phyloP scores from a whole-genome alignment of 1,140 invertebrate genomes.

The Drosophila miranda region DNA sequence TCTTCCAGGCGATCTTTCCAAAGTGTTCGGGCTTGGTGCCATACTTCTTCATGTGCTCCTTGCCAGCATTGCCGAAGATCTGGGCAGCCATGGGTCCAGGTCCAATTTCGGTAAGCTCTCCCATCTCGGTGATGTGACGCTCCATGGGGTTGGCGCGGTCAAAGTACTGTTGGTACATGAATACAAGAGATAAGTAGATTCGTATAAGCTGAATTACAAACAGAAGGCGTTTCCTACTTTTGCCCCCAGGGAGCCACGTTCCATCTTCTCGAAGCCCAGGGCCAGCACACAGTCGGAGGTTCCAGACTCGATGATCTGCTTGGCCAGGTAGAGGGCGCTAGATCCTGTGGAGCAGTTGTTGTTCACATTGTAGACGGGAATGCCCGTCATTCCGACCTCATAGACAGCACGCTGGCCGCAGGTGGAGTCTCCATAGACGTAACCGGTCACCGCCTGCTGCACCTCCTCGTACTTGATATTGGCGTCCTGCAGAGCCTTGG shows the following conservation, averaged over 20 bases:
- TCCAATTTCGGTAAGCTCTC: slow-evolving; percentile 90
- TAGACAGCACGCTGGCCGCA: slow-evolving; percentile 97
- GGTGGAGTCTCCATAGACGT: slow-evolving; percentile 98
- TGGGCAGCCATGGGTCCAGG: slow-evolving; percentile 93
- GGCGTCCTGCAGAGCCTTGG: slow-evolving; percentile 94
- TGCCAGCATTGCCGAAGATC: slow-evolving; percentile 97
- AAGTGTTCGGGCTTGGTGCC: slow-evolving; percentile 96
- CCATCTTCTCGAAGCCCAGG: slow-evolving; percentile 99
- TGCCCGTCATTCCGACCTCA: slow-evolving; percentile 97
- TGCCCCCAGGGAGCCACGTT: slow-evolving; percentile 91
- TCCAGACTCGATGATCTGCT: slow-evolving; percentile 94
- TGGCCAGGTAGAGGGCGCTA: slow-evolving; percentile 94
- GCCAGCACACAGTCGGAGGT: slow-evolving; percentile 94
- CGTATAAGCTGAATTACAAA: background rate
- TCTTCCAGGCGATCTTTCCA: slow-evolving; percentile 98
- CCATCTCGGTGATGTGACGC: slow-evolving; percentile 94
- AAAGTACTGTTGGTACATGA: slow-evolving; percentile 84
- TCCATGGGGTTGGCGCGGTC: slow-evolving; percentile 97
- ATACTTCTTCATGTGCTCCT: slow-evolving; percentile 98
- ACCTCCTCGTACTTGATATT: slow-evolving; percentile 90
- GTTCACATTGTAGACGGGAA: slow-evolving; percentile 99
- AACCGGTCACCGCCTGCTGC: slow-evolving; percentile 95
- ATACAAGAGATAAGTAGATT: background rate
- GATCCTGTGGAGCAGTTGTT: slow-evolving; percentile 99
- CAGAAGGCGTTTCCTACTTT: slow-evolving; percentile 83